Evolutionary conservation across 2,797 vertebrate species (phyloP).

Genomic region (Enteromius radiatus): DNA sequence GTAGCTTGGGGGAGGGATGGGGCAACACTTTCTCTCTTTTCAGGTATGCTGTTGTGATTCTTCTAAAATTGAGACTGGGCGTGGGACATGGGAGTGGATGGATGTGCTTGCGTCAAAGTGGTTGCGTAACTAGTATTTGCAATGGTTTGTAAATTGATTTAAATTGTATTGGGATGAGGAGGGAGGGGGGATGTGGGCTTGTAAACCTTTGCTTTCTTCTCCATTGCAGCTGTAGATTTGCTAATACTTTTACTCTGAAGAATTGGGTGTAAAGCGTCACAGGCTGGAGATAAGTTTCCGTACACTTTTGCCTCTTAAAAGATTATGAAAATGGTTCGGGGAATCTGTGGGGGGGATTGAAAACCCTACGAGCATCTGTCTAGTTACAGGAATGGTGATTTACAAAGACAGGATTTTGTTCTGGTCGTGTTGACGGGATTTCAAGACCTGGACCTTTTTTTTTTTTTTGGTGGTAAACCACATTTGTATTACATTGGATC

Average conservation of each 20-base stretch:
- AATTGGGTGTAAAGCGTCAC: slow-evolving; percentile 28
- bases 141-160: background rate
- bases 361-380: slow-evolving; percentile 44
- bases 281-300: slow-evolving; percentile 44
- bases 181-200: slow-evolving; percentile 51
- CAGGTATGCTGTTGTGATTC: slow-evolving; percentile 72
- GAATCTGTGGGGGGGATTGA: slow-evolving; percentile 25
- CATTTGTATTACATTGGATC: background rate
- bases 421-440: background rate
- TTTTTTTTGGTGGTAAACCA: slow-evolving; percentile 48
- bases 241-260: slow-evolving; percentile 7
- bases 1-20: slow-evolving; percentile 65
- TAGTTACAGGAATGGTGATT: slow-evolving; percentile 56
- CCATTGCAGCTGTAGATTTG: slow-evolving; percentile 69
- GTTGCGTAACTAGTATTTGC: slow-evolving; percentile 12
- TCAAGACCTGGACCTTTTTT: slow-evolving; percentile 25
- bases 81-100: slow-evolving; percentile 65
- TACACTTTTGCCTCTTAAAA: background rate
- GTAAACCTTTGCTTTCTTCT: slow-evolving; percentile 70
- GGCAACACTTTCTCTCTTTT: slow-evolving; percentile 75
- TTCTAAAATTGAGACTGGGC: slow-evolving; percentile 68
- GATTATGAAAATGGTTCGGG: background rate
- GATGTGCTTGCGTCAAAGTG: slow-evolving; percentile 52
- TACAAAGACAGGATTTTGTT: slow-evolving; percentile 19
- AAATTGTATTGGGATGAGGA: slow-evolving; percentile 34